Evolutionary conservation across 1,140 invertebrate genomes (phyloP), one percentile per base, ranked within the genome.

Genomic region (Anastatus disparis): DNA sequence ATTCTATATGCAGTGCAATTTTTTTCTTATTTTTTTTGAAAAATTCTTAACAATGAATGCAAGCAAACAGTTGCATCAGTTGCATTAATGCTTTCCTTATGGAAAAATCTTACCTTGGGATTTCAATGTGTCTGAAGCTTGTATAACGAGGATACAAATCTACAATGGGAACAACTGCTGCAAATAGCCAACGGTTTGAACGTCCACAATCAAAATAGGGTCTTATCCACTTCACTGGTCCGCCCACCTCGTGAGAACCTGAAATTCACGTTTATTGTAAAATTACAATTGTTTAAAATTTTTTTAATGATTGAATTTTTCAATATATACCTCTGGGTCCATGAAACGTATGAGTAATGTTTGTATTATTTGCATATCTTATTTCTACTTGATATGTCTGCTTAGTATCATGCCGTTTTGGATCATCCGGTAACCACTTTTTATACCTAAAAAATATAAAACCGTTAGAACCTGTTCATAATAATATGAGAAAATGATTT

Each of bases 131-230:
- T 76, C 95, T 89, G 82, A 95, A 99, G 74, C 93, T 91, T 10
- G 96, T 97, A 81, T 99, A 97, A 48, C 97, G 87, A 7, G 97
- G 96, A 87, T 95, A 97, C 64, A 97, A 96, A 84, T 99, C 97
- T 53, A 95, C 95, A 56, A 99, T 93, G 2, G 97, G 97, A 62
- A 95, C 93, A 8, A 97, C 93, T 31, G 96, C 97, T 61, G 91
- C 94, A 2, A 98, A 93, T 12, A 98, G 86, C 97, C 97, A 99
- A 82, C 96, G 94, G 86, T 99, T 97, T 0, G 96, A 94, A 74
- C 96, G 87, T 12, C 93, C 94, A 85, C 97, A 99, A 87, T 99
- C 97, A 86, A 97, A 99, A 84, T 99, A 99, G 0, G 97, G 97
- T 70, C 92, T 86, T 1, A 94, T 97, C 90, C 94, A 98, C 85